These are phyloP conservation scores for Charaxes varanes DNA, from an alignment of 1,140 invertebrate genomes.

Conservation along the genomic window DNA sequence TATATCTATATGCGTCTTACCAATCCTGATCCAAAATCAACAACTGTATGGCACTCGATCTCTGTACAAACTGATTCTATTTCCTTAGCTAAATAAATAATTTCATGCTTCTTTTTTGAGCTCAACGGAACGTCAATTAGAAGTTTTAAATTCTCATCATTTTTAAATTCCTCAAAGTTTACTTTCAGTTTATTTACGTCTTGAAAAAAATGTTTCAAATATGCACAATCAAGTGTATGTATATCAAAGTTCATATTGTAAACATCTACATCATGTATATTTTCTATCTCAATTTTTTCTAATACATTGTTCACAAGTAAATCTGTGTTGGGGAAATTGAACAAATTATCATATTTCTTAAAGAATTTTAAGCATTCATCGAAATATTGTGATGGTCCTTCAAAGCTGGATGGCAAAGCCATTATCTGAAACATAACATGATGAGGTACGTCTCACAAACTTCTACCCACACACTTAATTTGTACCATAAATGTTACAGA, in stretches of 20 bases:
- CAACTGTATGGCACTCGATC: slow-evolving; percentile 73
- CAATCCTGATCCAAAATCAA: slow-evolving; percentile 89
- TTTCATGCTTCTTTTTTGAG: slow-evolving; percentile 83
- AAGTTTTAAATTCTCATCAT: slow-evolving; percentile 21
- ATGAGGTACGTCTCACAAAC: too few species aligned
- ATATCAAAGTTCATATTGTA: slow-evolving; percentile 33
- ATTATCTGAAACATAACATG: slow-evolving; percentile 42
- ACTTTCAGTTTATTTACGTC: slow-evolving; percentile 30
- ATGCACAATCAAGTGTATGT: slow-evolving; percentile 20
- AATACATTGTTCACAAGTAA: slow-evolving; percentile 75
- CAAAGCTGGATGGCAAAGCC: slow-evolving; percentile 37
- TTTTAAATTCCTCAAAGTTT: slow-evolving; percentile 25
- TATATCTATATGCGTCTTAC: slow-evolving; percentile 30
- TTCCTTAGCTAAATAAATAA: slow-evolving; percentile 75
- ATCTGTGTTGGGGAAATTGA: slow-evolving; percentile 78
- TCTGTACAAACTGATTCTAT: slow-evolving; percentile 74
- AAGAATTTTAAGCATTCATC: slow-evolving; percentile 75
- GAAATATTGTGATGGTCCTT: slow-evolving; percentile 73
- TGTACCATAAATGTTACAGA: too few species aligned
- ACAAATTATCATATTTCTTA: slow-evolving; percentile 78
- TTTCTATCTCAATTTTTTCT: slow-evolving; percentile 57
- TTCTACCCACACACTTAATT: too few species aligned
- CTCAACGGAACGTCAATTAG: slow-evolving; percentile 52
- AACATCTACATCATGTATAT: slow-evolving; percentile 26
- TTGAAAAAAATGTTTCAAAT: slow-evolving; percentile 32